Percentiles rank a stretch among this genome's conserved stretches.
phyloP scores from a whole-genome alignment of 2,888 invertebrate genomes.

The Clepsis dumicolana region DNA sequence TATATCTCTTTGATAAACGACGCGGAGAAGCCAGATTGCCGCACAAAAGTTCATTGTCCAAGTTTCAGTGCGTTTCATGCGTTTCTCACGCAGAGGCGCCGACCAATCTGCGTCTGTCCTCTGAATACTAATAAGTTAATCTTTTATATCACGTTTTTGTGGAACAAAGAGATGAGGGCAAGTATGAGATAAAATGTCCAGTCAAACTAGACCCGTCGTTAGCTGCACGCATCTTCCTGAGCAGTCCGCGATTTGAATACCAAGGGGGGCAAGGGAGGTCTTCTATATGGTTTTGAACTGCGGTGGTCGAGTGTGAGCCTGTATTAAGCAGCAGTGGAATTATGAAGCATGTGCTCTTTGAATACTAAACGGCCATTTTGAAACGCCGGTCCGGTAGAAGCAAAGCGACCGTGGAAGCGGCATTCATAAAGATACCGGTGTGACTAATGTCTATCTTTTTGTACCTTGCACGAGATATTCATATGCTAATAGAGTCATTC shows the following conservation, averaged over 20 bases:
- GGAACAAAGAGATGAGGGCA: constrained; percentile 82
- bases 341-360: constrained; percentile 81
- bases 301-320: constrained; percentile 77
- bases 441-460: constrained; percentile 66
- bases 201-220: constrained; percentile 58
- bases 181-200: constrained; percentile 73
- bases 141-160: constrained; percentile 84
- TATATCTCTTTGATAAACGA: constrained; percentile 36
- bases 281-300: constrained; percentile 59
- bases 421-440: constrained; percentile 58
- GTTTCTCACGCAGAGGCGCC: constrained; percentile 66
- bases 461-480: constrained; percentile 54
- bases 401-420: constrained; percentile 57
- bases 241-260: constrained; percentile 49
- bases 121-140: constrained; percentile 85
- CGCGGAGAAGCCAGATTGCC: constrained; percentile 26
- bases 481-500: constrained; percentile 68
- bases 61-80: constrained; percentile 53
- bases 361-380: constrained; percentile 78
- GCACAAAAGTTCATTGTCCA: constrained; percentile 35
- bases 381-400: constrained; percentile 64
- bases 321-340: constrained; percentile 82
- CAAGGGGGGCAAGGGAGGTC: constrained; percentile 55
- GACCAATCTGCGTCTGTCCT: constrained; percentile 65
- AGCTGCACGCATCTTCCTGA: constrained; percentile 48